A percentile compares a stretch with the other conserved stretches of the same genome.
phyloP scores from a whole-genome alignment of 2,113 vertebrate genomes.

The Tachycineta bicolor region DNA sequence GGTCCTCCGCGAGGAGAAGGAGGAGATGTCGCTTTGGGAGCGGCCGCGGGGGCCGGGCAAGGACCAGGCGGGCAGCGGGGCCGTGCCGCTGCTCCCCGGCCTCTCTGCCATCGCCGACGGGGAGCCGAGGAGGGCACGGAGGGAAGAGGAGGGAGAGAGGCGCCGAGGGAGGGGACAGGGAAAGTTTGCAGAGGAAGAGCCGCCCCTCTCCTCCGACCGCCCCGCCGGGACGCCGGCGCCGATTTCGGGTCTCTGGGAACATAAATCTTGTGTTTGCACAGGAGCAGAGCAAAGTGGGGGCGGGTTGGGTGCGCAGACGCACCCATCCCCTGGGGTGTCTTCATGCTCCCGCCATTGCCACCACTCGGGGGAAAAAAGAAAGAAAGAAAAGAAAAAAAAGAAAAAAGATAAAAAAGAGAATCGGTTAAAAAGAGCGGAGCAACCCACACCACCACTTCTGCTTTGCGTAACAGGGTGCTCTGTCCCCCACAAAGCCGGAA shows the following conservation, averaged over 20 bases:
- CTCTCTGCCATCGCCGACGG: slow-evolving; percentile 1
- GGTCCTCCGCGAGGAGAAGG: slow-evolving; percentile 62
- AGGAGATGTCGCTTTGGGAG: slow-evolving; percentile 78
- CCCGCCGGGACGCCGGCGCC: background rate
- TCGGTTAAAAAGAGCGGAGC: background rate
- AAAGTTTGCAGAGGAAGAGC: slow-evolving; percentile 78
- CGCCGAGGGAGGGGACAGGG: slow-evolving; percentile 38
- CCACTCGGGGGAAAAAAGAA: background rate
- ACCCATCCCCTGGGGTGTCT: background rate
- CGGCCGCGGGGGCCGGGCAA: slow-evolving; percentile 71
- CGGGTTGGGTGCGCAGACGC: background rate
- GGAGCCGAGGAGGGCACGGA: slow-evolving; percentile 2
- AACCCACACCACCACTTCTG: background rate
- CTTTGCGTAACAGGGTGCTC: background rate
- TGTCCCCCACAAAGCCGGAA: background rate
- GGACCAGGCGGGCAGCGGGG: background rate
- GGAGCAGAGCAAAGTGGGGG: background rate
- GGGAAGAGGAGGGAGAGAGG: slow-evolving; percentile 11
- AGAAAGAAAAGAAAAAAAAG: background rate
- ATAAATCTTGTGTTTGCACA: background rate
- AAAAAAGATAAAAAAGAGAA: background rate
- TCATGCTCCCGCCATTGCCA: background rate
- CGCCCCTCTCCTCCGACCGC: slow-evolving; percentile 62
- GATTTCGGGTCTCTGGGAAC: background rate
- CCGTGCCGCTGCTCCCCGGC: background rate